A percentile compares a stretch with the other conserved stretches of the same genome.
Evolutionary conservation across 2,113 vertebrate genomes (phyloP).

Genomic region (Pardalotus punctatus): DNA sequence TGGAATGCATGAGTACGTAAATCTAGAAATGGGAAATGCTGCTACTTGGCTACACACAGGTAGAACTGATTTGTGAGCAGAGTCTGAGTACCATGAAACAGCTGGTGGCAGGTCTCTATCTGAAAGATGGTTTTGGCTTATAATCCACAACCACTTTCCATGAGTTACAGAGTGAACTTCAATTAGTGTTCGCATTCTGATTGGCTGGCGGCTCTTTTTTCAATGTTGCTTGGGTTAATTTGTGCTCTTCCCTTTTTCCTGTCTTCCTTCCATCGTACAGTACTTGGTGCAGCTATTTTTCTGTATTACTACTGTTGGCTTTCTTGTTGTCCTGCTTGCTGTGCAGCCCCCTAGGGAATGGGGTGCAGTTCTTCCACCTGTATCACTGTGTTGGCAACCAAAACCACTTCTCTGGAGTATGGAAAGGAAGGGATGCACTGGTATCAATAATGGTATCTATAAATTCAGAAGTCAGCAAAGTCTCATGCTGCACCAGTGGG

Average conservation of each 20-base stretch:
- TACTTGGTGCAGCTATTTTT: not conserved
- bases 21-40: not conserved
- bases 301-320: not conserved
- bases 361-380: not conserved
- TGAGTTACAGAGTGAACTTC: not conserved
- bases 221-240: not conserved
- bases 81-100: not conserved
- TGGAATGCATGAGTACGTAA: not conserved
- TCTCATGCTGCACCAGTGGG: not conserved
- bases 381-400: accelerated
- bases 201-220: not conserved
- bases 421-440: not conserved
- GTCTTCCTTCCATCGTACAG: not conserved
- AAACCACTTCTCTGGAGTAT: not conserved
- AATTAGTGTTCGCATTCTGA: not conserved
- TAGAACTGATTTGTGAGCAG: not conserved
- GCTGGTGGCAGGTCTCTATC: not conserved
- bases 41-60: not conserved
- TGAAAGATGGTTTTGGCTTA: not conserved
- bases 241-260: not conserved
- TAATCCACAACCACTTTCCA: accelerated
- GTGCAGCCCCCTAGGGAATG: not conserved
- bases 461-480: not conserved
- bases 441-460: not conserved
- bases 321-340: not conserved